Evolutionary conservation across 2,797 vertebrate species (phyloP), one percentile per base, ranked within the genome.

Genomic region (Gadopsis marmoratus): DNA sequence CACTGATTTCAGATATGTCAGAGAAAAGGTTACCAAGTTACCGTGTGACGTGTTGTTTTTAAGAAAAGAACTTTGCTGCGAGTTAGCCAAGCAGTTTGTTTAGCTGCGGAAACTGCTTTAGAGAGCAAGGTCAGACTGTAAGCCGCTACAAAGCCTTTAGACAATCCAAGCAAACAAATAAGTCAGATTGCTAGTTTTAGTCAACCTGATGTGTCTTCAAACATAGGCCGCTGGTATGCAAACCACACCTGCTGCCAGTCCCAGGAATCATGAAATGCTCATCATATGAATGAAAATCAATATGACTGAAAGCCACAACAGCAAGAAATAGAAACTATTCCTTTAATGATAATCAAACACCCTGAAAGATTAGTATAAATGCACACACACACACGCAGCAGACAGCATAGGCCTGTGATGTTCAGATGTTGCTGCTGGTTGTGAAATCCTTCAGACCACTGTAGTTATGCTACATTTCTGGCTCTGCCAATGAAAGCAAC

Each of bases 401-500:
- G 37, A 39, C 37, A 39, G 11, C 37, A 39, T 39, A 11, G 10
- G 37, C 37, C 37, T 39, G 37, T 39, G 37, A 39, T 3, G 37
- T 39, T 39, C 37, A 39, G 37, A 39, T 39, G 37, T 39, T 39
- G 10, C 6, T 9, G 37, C 37, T 11, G 37, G 37, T 37, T 37
- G 37, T 37, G 35, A 37, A 37, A 37, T 37, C 35, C 35, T 37
- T 37, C 6, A 7, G 35, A 21, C 23, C 33, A 69, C 56, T 64
- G 66, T 50, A 55, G 17, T 64, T 37, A 26, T 26, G 33, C 53
- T 43, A 48, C 5, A 65, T 33, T n/a, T 48, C 4, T 8, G 29
- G 9, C 70, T 43, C 14, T 58, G 58, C 79, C 48, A 76, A 39
- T 33, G 14, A 69, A 61, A 73, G 76, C 21, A 54, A 41, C n/a